Evolutionary conservation across 1,140 invertebrate species (phyloP).

Genomic region (Drosophila saltans): DNA sequence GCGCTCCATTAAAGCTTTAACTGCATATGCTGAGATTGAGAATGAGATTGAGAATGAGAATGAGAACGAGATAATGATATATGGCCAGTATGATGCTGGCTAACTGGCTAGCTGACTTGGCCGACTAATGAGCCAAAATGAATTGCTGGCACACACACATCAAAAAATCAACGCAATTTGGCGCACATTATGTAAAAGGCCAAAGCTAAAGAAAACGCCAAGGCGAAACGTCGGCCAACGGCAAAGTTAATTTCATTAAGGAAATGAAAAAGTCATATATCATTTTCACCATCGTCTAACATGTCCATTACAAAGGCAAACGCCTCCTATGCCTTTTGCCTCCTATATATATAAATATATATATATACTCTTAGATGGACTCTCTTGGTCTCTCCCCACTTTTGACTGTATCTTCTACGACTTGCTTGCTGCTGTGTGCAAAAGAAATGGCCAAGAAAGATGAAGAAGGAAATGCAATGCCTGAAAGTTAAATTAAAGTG

Average conservation of each 20-base stretch:
- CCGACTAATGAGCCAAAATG: conserved; percentile 78
- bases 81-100: conserved; percentile 49
- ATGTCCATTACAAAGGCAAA: conserved; percentile 72
- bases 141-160: conserved; percentile 69
- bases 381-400: conserved; percentile 23
- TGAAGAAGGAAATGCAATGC: conserved; percentile 50
- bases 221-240: conserved; percentile 26
- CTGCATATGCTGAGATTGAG: conserved; percentile 53
- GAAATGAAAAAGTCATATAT: conserved; percentile 82
- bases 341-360: too few species aligned
- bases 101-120: conserved; percentile 58
- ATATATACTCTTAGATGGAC: too few species aligned
- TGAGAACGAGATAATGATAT: conserved; percentile 66
- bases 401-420: not conserved
- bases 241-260: conserved; percentile 81
- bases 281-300: conserved; percentile 79
- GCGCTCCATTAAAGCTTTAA: conserved; percentile 51
- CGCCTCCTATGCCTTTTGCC: conserved; percentile 18
- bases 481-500: conserved; percentile 75
- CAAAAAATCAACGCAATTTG: conserved; percentile 80
- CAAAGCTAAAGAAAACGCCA: conserved; percentile 8
- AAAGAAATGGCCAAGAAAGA: conserved; percentile 40
- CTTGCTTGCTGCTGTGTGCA: conserved; percentile 24
- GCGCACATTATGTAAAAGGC: conserved; percentile 71
- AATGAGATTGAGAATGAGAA: conserved; percentile 41